Conservation (phyloP, 2,797 vertebrate genomes). For the Sebastes alutus region DNA sequence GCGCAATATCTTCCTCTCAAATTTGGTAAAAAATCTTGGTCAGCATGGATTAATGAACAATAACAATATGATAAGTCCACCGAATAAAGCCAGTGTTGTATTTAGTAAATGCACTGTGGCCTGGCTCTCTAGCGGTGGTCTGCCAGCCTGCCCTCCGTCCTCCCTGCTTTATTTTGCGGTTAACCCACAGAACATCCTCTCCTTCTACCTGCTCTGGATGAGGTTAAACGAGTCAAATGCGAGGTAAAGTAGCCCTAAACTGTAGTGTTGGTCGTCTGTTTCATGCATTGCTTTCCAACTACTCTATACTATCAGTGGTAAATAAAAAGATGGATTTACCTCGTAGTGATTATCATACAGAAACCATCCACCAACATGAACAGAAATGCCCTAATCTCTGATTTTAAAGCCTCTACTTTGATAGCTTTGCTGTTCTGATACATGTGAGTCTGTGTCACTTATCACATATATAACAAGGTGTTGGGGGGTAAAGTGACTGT, state of each 20-base stretch:
- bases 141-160: constrained; percentile 43
- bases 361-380: not conserved
- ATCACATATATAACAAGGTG: not conserved
- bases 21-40: not conserved
- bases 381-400: not conserved
- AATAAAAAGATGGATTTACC: constrained; percentile 9
- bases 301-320: not conserved
- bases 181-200: constrained; percentile 22
- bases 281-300: not conserved
- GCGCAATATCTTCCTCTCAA: not conserved
- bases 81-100: constrained; percentile 20
- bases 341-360: not conserved
- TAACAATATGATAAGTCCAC: not conserved
- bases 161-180: constrained; percentile 46
- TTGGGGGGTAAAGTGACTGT: constrained; percentile 10
- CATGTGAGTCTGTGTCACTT: not conserved
- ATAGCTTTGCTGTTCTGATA: too few relatives aligned
- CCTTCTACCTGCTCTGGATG: constrained; percentile 41
- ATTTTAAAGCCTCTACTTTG: not conserved
- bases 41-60: not conserved
- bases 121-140: constrained; percentile 15
- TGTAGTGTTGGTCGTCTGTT: not conserved
- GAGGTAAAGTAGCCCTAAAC: not conserved
- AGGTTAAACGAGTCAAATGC: constrained; percentile 28
- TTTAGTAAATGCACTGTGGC: constrained; percentile 39